Evolutionary conservation across 2,888 invertebrate species (phyloP), one percentile per base, ranked within the genome.

Genomic region (Tiliacea aurago): DNA sequence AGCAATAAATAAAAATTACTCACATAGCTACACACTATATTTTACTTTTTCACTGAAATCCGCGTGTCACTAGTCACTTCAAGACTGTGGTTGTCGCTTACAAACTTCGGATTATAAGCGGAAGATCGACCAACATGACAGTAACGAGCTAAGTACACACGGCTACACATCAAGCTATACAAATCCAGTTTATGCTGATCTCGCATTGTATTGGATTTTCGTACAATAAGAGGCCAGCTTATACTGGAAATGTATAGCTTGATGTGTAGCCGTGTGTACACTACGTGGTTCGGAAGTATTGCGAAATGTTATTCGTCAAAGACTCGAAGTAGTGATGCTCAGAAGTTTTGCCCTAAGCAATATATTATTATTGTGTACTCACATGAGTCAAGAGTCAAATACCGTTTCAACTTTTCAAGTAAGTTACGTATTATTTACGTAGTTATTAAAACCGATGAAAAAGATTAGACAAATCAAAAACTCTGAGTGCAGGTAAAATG

Each of bases 41-140:
- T 45, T 47, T 9, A 45, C 47, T 18, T 33, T 65, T 49, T 49
- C 23, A 28, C 56, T 10, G 49, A 20, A 33, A 49, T 10, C 73
- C 33, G 49, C 43, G 76, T 76, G 23, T 15, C 43, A 20, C 49
- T 37, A 18, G 53, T 47, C 33, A 23, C 45, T 23, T 43, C 20
- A 53, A 23, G 11, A 75, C 68, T 75, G 75, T 4, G 45, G 13
- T 1, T 11, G 20, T 28, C 15, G 20, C 45, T 41, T 6, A 45
- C 47, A 15, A 59, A 20, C 53, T n/a, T 1, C 15, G 51, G n/a
- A 13, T 15, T 67, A 15, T 75, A 67, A n/a, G 76, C 76, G 51
- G 76, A 51, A 59, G 65, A 49, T 10, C 18, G 2, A 20, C 18
- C 13, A n/a, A 71, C 23, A 43, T 18, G 49, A 55, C 53, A 6